Evolutionary conservation across 2,888 invertebrate species (phyloP).

Genomic region (Dynastes tityus): DNA sequence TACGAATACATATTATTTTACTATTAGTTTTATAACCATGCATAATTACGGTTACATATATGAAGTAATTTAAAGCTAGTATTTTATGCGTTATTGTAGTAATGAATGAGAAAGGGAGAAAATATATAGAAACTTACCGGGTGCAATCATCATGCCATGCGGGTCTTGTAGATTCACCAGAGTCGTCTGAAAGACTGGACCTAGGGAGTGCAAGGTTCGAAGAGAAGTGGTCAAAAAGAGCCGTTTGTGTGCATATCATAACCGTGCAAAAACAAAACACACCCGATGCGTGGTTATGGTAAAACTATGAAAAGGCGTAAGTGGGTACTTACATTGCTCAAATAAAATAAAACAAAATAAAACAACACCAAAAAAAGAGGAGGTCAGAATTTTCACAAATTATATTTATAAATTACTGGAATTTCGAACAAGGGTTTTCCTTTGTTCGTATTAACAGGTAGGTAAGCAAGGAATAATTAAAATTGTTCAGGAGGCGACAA

Average conservation of each 20-base stretch:
- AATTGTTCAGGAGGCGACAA: too few species aligned
- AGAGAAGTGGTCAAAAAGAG: constrained; percentile 66
- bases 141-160: constrained; percentile 79
- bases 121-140: constrained; percentile 73
- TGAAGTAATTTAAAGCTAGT: constrained; percentile 11
- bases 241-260: constrained; percentile 62
- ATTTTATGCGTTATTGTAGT: constrained; percentile 25
- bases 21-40: constrained; percentile 12
- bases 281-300: constrained; percentile 47
- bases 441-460: too few species aligned
- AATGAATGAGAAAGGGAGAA: constrained; percentile 37
- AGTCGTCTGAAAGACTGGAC: constrained; percentile 70
- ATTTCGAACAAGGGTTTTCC: too few species aligned
- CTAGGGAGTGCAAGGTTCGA: constrained; percentile 69
- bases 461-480: too few species aligned
- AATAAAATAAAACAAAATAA: constrained; percentile 31
- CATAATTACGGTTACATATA: constrained; percentile 2
- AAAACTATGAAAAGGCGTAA: constrained; percentile 49
- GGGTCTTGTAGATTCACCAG: constrained; percentile 70
- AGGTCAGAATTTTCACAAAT: not conserved
- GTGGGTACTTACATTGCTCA: constrained; percentile 55
- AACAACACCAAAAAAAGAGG: not conserved
- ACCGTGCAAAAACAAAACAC: constrained; percentile 58
- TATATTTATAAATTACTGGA: too few species aligned
- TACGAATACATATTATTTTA: not conserved